Percentiles rank a stretch among this genome's conserved stretches.
Evolutionary conservation across 2,113 vertebrate species (phyloP).

Genomic region (Climacteris rufus): DNA sequence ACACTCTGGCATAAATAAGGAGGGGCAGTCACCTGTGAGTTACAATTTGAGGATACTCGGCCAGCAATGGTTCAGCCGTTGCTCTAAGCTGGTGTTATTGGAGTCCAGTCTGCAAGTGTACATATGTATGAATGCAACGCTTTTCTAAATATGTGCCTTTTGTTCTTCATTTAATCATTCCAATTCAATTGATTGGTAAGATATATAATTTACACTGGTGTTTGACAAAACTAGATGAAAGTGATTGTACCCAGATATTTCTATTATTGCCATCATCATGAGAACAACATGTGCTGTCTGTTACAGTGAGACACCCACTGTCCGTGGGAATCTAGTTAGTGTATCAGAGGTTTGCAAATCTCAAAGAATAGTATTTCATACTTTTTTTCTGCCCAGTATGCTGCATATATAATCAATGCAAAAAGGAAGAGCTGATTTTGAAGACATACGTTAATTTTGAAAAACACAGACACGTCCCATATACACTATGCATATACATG

Average conservation of each 20-base stretch:
- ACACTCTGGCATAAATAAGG: background rate
- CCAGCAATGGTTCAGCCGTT: background rate
- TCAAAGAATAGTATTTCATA: background rate
- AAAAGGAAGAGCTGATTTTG: background rate
- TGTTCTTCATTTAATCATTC: background rate
- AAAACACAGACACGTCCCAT: background rate
- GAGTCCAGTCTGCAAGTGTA: background rate
- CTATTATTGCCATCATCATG: background rate
- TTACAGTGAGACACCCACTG: background rate
- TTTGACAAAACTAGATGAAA: background rate
- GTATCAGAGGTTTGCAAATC: background rate
- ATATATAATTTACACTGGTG: background rate
- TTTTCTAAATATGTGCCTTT: background rate
- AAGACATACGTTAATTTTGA: background rate
- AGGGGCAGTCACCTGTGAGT: background rate
- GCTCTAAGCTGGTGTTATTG: rapidly evolving
- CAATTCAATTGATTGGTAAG: background rate
- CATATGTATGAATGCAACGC: no score
- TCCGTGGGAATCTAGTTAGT: background rate
- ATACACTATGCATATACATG: background rate
- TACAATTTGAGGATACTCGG: background rate
- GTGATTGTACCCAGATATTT: background rate
- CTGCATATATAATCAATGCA: background rate
- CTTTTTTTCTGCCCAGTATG: background rate
- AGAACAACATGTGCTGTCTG: background rate